phyloP scores from a whole-genome alignment of 1,140 invertebrate genomes.

The Caerostris darwini region DNA sequence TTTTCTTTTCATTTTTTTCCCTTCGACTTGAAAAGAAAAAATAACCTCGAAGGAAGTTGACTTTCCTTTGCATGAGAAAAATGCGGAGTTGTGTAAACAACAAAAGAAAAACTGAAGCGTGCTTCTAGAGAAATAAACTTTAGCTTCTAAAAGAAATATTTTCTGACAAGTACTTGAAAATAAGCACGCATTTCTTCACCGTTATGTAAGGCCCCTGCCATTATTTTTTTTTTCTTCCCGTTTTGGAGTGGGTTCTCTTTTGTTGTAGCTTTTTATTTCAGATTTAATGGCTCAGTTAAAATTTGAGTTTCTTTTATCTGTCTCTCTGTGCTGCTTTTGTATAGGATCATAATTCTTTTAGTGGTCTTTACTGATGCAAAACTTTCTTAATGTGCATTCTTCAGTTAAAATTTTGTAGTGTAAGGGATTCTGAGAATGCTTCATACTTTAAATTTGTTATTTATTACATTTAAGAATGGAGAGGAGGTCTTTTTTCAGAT shows the following conservation, averaged over 20 bases:
- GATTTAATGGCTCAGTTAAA: slow-evolving; percentile 29
- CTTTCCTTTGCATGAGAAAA: slow-evolving; percentile 19
- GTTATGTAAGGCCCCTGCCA: background rate
- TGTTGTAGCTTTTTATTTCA: slow-evolving; percentile 15
- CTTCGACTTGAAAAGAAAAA: background rate
- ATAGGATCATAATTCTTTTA: slow-evolving; percentile 7
- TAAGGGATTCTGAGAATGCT: no score
- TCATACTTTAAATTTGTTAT: no score
- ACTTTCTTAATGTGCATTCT: background rate
- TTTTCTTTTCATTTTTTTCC: background rate
- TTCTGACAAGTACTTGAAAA: slow-evolving; percentile 29
- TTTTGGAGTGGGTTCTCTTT: background rate
- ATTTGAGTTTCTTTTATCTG: background rate
- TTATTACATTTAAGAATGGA: no score
- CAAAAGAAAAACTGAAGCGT: background rate
- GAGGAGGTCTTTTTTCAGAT: no score
- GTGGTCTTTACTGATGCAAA: background rate
- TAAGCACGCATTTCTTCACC: background rate
- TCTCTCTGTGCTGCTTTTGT: background rate
- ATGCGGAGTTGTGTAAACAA: background rate
- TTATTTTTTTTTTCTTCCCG: background rate
- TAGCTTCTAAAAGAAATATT: background rate
- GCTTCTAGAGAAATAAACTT: background rate
- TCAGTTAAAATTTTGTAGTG: no score
- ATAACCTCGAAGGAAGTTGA: background rate